phyloP scores from a whole-genome alignment of 2,797 vertebrate species.

The Antrozous pallidus region DNA sequence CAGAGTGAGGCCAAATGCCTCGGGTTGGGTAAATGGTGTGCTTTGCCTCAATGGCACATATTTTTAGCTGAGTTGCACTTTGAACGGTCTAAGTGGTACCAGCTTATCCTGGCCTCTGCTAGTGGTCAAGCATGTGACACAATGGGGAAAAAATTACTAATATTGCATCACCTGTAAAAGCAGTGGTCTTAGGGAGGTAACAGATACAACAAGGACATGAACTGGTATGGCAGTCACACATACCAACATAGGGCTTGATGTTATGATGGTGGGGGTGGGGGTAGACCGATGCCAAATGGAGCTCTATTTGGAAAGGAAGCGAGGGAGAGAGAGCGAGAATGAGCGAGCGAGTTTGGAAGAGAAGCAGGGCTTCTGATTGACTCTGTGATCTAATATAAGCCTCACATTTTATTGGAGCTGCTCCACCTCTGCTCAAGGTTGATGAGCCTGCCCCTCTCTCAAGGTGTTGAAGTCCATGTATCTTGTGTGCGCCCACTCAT shows the following conservation, averaged over 20 bases:
- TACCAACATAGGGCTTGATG: neutral
- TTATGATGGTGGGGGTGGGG: neutral
- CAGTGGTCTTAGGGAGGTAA: neutral
- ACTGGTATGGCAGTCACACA: neutral
- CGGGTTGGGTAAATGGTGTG: conserved; percentile 34
- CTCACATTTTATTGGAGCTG: neutral
- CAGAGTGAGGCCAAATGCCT: neutral
- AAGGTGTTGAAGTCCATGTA: neutral
- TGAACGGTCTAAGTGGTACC: neutral
- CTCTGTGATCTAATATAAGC: neutral
- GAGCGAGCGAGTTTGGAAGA: neutral
- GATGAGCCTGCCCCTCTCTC: neutral
- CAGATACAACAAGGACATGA: neutral
- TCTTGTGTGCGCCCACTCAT: neutral
- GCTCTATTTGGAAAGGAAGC: neutral
- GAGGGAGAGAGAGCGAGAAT: neutral
- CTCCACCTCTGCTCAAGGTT: neutral
- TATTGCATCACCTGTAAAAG: neutral
- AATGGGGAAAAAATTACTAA: neutral
- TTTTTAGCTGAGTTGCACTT: conserved; percentile 46
- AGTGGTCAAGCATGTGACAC: conserved; percentile 11
- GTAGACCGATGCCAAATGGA: neutral
- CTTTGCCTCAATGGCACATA: neutral
- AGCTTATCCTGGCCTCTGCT: conserved; percentile 25
- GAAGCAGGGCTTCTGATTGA: neutral